A percentile compares a stretch with the other conserved stretches of the same genome.
These are phyloP conservation scores for Psococerastis gibbosa DNA, from an alignment of 2,888 invertebrate species.

Conservation along the genomic window DNA sequence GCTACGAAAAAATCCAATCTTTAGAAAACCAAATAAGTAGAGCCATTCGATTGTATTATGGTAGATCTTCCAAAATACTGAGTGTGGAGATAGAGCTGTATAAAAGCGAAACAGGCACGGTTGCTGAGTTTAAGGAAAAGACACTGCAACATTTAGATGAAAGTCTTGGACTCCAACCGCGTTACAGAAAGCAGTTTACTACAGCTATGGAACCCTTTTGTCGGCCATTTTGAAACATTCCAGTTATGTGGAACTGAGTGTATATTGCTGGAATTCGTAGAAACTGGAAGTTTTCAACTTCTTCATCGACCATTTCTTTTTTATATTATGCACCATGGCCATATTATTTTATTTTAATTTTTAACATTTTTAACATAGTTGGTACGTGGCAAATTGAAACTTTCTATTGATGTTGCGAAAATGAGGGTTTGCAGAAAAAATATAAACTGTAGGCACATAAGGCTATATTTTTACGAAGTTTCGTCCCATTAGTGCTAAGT, in stretches of 20 bases:
- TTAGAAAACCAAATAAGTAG: slow-evolving; percentile 10
- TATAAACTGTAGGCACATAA: too few species aligned
- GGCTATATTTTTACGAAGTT: too few species aligned
- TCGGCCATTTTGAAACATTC: slow-evolving; percentile 11
- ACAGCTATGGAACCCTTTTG: slow-evolving; percentile 6
- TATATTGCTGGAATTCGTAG: slow-evolving; percentile 4
- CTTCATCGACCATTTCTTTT: background rate
- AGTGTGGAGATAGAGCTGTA: background rate
- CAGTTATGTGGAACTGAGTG: slow-evolving; percentile 10
- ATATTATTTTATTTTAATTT: background rate
- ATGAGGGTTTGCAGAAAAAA: too few species aligned
- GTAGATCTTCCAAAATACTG: slow-evolving; percentile 10
- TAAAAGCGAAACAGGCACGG: slow-evolving; percentile 1
- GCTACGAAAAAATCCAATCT: slow-evolving; percentile 9
- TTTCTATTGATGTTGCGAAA: too few species aligned
- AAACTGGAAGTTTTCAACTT: slow-evolving; percentile 2
- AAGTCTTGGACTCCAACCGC: background rate
- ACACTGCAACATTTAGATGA: slow-evolving; percentile 5
- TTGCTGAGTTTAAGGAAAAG: background rate
- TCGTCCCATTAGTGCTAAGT: too few species aligned
- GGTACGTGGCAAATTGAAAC: too few species aligned
- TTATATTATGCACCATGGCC: background rate
- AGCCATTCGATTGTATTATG: slow-evolving; percentile 10
- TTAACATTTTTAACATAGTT: too few species aligned
- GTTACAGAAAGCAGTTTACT: slow-evolving; percentile 2